These are phyloP conservation scores for Amazona guildingii DNA, from an alignment of 2,113 vertebrate species.

Conservation along the genomic window DNA sequence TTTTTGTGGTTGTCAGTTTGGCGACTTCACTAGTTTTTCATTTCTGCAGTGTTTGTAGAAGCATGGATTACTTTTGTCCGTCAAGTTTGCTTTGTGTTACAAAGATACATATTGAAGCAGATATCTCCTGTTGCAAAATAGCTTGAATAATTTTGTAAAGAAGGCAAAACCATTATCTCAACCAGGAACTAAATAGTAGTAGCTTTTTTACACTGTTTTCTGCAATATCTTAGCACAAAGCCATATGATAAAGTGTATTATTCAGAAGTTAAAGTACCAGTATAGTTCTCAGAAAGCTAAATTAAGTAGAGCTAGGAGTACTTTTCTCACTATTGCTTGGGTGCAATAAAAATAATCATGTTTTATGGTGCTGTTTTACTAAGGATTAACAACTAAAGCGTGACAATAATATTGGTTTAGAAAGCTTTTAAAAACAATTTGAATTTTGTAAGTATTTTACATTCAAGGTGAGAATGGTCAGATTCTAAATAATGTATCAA, in stretches of 20 bases:
- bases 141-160: background rate
- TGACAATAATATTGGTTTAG: background rate
- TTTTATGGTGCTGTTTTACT: background rate
- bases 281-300: background rate
- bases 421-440: background rate
- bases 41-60: background rate
- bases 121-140: background rate
- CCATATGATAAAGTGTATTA: background rate
- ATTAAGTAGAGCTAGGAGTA: background rate
- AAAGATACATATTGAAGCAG: background rate
- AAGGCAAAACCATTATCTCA: background rate
- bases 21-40: background rate
- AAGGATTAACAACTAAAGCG: background rate
- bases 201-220: background rate
- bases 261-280: background rate
- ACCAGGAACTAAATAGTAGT: background rate
- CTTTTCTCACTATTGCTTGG: background rate
- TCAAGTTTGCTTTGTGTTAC: background rate
- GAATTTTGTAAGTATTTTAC: background rate
- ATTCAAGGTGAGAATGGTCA: background rate
- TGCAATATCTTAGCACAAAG: background rate
- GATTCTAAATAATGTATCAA: background rate
- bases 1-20: background rate
- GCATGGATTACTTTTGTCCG: slow-evolving; percentile 12
- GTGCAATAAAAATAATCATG: background rate